Base-by-base conservation (phyloP, 2,888 invertebrate species). In the Polydrusus tereticollis region DNA sequence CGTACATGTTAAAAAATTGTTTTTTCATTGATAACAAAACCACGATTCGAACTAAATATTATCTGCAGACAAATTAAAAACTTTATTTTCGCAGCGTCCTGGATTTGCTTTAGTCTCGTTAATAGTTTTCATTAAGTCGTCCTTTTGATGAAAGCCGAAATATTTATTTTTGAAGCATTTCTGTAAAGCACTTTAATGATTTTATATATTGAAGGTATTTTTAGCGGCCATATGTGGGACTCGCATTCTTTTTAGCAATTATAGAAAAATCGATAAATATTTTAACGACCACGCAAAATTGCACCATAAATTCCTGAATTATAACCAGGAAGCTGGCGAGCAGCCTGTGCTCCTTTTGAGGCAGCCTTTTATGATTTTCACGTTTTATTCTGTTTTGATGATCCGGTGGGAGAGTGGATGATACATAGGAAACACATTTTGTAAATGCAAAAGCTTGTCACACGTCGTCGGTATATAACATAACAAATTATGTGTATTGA, bases 271-370 rank as follows among this genome's bases (percentile, higher is more conserved):
- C 47, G 6, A 47, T 47, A 47, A 47, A 47, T 47, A 47, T 23
- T 47, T 47, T 47, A 47, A 47, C 21, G 21, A 23, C 23, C 21
- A 21, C 21, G 20, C 47, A n/a, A 47, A 21, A 47, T 47, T 47
- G n/a, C 47, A 47, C 23, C 21, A 47, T 47, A 47, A 47, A 47
- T 47, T 47, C 21, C 23, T 47, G 23, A n/a, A 47, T n/a, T 47
- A 45, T 16, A 45, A 23, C 47, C 23, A 6, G 20, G 45, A n/a
- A n/a, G 1, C 23, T 47, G 23, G 23, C 47, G 23, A 23, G 23
- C 23, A 23, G 21, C 23, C n/a, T 47, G 23, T 7, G 21, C 23
- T 20, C 12, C n/a, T n/a, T n/a, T n/a, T n/a, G n/a, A n/a, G n/a
- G 21, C 8, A 21, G 20, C 23, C 21, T 23, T 21, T 47, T n/a